These are phyloP conservation scores for Nematolebias whitei DNA, from an alignment of 2,113 vertebrate genomes.

Conservation along the genomic window DNA sequence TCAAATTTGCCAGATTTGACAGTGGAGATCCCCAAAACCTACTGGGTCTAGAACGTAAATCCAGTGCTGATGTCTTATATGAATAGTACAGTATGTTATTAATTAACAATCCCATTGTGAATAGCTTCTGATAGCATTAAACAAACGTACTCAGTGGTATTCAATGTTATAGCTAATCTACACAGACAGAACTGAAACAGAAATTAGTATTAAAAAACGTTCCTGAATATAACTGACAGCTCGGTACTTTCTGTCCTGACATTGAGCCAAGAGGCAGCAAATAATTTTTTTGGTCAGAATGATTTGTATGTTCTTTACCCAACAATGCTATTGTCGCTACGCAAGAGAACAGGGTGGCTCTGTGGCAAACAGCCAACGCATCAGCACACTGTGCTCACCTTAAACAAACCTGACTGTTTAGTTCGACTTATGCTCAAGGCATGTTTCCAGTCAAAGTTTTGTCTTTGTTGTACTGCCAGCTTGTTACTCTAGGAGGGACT, in stretches of 20 bases:
- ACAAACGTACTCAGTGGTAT: too few relatives aligned
- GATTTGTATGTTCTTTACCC: slow-evolving; percentile 21
- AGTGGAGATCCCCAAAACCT: too few relatives aligned
- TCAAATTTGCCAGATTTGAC: too few relatives aligned
- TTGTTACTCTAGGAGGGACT: slow-evolving; percentile 10
- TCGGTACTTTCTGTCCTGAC: not conserved
- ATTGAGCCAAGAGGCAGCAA: not conserved
- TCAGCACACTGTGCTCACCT: slow-evolving; percentile 43
- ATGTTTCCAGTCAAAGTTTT: slow-evolving; percentile 2
- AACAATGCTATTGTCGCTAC: not conserved
- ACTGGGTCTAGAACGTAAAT: too few relatives aligned
- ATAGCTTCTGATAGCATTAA: too few relatives aligned
- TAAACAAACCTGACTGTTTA: slow-evolving; percentile 27
- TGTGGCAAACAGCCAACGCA: slow-evolving; percentile 8
- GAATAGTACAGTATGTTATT: too few relatives aligned
- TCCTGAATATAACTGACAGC: not conserved
- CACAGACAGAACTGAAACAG: too few relatives aligned
- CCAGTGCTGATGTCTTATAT: too few relatives aligned
- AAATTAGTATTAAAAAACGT: too few relatives aligned
- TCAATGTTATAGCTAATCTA: too few relatives aligned
- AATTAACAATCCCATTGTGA: too few relatives aligned
- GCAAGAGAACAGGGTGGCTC: slow-evolving; percentile 24
- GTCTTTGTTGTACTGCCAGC: slow-evolving; percentile 39
- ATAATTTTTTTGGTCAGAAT: slow-evolving; percentile 31
- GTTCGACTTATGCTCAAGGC: slow-evolving; percentile 7